Evolutionary conservation across 2,797 vertebrate species (phyloP), one percentile per base, ranked within the genome.

Genomic region (Neoniphon sammara): DNA sequence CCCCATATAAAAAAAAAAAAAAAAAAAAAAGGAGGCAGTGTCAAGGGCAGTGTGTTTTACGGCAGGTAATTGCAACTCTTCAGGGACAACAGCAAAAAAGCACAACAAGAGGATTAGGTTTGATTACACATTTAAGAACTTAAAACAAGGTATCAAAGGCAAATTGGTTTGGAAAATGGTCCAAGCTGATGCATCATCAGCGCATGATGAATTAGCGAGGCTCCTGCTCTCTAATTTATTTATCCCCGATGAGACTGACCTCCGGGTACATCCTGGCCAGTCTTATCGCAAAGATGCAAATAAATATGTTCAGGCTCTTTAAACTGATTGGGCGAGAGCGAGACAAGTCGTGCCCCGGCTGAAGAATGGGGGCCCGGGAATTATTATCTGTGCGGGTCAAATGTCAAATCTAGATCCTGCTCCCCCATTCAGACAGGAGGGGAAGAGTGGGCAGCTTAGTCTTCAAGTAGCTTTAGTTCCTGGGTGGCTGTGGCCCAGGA

Each of bases 121-220:
- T 88, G 86, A 91, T 91, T 89, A 86, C 81, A 84, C 85, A 72
- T 88, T 85, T 82, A 83, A 86, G 81, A 91, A 88, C 69, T 87
- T 83, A 86, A 85, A 77, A 75, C 53, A 56, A 68, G 73, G 68
- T 82, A 86, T 91, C 85, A 90, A 89, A 88, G 78, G 71, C 50
- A 23, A 59, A 76, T 80, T 84, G n/a, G n/a, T 79, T 77, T 88
- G 80, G n/a, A 81, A 84, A 39, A 81, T 50, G 59, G 82, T 88
- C 74, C 84, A 84, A 88, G 87, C 86, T 60, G 77, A 83, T 80
- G 85, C 80, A 73, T 77, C 82, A 81, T 73, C 68, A 54, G 57
- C 66, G 72, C 70, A 70, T 31, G 69, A 77, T 39, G 76, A 88
- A 87, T 88, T 73, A 90, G 42, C 66, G 52, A 83, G 78, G 84